These are phyloP conservation scores for Augiades crinisus DNA, from an alignment of 2,888 invertebrate genomes.

Conservation along the genomic window DNA sequence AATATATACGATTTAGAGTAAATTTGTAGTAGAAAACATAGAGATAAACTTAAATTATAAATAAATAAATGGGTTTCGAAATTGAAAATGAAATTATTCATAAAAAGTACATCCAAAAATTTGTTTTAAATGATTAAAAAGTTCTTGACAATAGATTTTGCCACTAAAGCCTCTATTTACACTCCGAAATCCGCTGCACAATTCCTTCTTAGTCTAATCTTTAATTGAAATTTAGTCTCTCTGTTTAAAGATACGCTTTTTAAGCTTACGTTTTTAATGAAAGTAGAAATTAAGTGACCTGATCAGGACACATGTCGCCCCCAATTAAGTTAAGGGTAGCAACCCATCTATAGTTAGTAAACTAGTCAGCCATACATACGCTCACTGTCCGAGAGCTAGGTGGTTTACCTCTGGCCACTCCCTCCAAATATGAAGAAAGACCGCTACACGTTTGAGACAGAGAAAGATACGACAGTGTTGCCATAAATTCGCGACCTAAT, in stretches of 20 bases:
- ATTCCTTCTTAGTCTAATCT: slow-evolving; percentile 4
- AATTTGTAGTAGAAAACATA: slow-evolving; percentile 6
- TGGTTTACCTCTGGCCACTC: too few species aligned
- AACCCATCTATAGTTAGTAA: too few species aligned
- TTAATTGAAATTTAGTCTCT: slow-evolving; percentile 20
- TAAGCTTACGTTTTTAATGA: neutral
- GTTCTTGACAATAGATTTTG: neutral
- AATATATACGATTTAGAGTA: neutral
- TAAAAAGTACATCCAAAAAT: neutral
- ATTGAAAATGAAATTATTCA: too few species aligned
- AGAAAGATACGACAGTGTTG: too few species aligned
- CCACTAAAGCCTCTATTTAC: neutral
- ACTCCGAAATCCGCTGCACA: neutral
- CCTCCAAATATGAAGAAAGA: too few species aligned
- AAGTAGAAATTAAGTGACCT: neutral
- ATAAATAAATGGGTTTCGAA: neutral
- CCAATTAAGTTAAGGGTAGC: too few species aligned
- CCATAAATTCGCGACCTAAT: too few species aligned
- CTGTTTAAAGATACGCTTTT: slow-evolving; percentile 1
- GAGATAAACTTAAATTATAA: neutral
- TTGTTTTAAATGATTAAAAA: neutral
- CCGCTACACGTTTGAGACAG: too few species aligned
- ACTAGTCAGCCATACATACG: too few species aligned
- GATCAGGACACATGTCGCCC: neutral
- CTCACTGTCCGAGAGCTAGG: too few species aligned